Base-by-base conservation (phyloP, 2,113 vertebrate species). In the Rhynchopsitta pachyrhyncha region DNA sequence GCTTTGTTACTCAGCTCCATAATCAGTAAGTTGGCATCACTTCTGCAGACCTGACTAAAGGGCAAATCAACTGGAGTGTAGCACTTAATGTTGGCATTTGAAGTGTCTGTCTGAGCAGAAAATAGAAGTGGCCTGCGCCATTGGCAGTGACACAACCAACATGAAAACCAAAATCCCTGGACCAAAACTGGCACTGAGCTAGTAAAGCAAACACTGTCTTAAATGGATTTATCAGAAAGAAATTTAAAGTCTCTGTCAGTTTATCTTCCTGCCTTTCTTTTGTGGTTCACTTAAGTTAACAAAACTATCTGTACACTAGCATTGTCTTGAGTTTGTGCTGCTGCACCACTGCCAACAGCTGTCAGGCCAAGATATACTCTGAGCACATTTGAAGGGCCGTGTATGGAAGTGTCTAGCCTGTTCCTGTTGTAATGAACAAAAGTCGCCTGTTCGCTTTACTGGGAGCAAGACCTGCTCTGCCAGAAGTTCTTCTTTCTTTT, bases 21-120 rank as follows among this genome's bases (percentile, higher is more conserved):
- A 66, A 71, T 94, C 66, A 79, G 69, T 62, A 57, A 91, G 88
- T 66, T 66, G 84, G 47, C 86, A 87, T 84, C 55, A 18, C 71
- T 74, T 87, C 71, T 82, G 80, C 73, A 95, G 82, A 89, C 74
- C 73, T 88, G 70, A 73, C 86, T 90, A 84, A 73, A 69, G 89
- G 83, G 71, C 86, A 93, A 47, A 92, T 79, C 82, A 76, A 4
- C 64, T 31, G 59, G 67, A 86, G 85, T 17, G 82, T 79, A 95
- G 94, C 94, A 93, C 96, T 91, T 93, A 93, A 55, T 4, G 2
- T 10, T 84, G 57, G 74, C 52, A 19, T 46, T 82, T 44, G 59
- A 62, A 62, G 44, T 57, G 39, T 92, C 47, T 86, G 33, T 47
- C 57, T 75, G 41, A 87, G 83, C 67, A 90, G 92, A 80, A 91